phyloP scores from a whole-genome alignment of 2,113 vertebrate species.

The Catagonus wagneri region DNA sequence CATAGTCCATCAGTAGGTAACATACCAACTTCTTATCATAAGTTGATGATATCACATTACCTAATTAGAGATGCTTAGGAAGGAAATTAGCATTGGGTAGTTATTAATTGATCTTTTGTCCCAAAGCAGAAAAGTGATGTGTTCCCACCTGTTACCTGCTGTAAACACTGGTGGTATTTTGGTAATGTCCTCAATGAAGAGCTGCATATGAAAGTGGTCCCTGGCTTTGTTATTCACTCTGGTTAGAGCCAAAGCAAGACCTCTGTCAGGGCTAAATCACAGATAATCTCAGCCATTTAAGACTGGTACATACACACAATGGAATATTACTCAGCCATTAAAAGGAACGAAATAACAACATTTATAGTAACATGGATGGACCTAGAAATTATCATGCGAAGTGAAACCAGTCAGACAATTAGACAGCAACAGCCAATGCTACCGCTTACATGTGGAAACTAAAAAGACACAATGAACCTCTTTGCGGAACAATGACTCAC shows the following conservation, averaged over 20 bases:
- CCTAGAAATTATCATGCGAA: too few species aligned
- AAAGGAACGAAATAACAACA: too few species aligned
- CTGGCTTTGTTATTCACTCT: not conserved
- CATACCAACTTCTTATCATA: not conserved
- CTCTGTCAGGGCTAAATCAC: not conserved
- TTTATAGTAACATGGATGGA: too few species aligned
- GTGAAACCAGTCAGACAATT: too few species aligned
- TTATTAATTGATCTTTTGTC: not conserved
- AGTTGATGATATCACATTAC: not conserved
- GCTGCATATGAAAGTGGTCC: not conserved
- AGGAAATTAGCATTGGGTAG: not conserved
- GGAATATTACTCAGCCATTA: too few species aligned
- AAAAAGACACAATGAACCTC: too few species aligned
- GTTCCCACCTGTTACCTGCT: not conserved
- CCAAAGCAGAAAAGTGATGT: not conserved
- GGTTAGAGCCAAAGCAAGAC: not conserved
- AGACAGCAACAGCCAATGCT: too few species aligned
- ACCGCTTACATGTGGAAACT: too few species aligned
- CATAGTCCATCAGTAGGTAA: not conserved
- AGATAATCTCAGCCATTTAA: not conserved
- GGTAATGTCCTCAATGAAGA: not conserved
- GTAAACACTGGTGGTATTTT: not conserved
- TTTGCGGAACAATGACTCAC: too few species aligned
- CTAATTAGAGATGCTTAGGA: not conserved
- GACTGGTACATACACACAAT: too few species aligned